Percentiles rank a stretch among this genome's conserved stretches.
Conservation (phyloP, 2,797 vertebrate species). For the Alosa sapidissima region DNA sequence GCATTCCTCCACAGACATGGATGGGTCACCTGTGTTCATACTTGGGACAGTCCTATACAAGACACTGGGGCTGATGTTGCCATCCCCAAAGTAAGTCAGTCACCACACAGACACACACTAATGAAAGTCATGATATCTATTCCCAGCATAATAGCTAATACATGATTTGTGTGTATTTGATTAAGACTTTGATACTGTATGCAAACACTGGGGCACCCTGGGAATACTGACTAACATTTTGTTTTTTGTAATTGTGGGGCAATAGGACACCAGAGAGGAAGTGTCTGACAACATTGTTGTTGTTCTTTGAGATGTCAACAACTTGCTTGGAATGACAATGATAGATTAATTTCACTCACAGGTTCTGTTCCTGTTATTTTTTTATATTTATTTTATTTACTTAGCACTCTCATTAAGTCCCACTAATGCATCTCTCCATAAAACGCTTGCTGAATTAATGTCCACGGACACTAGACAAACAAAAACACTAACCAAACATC, state of each 20-base stretch:
- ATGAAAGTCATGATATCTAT: not conserved
- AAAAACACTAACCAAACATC: not conserved
- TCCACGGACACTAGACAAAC: not conserved
- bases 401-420: not conserved
- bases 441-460: not conserved
- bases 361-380: not conserved
- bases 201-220: not conserved
- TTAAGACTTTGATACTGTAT: not conserved
- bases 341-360: not conserved
- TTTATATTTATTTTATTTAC: not conserved
- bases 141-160: not conserved
- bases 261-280: not conserved
- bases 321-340: not conserved
- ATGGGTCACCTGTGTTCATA: conserved; percentile 95
- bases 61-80: conserved; percentile 97
- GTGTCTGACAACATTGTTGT: not conserved
- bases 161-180: not conserved
- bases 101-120: not conserved
- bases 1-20: conserved; percentile 80
- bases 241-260: not conserved
- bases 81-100: conserved; percentile 88
- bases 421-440: not conserved
- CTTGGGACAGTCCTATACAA: conserved; percentile 97
- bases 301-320: not conserved
- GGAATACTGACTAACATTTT: not conserved